Conservation (phyloP, 1,140 invertebrate genomes). For the Nixonia krombeini region DNA sequence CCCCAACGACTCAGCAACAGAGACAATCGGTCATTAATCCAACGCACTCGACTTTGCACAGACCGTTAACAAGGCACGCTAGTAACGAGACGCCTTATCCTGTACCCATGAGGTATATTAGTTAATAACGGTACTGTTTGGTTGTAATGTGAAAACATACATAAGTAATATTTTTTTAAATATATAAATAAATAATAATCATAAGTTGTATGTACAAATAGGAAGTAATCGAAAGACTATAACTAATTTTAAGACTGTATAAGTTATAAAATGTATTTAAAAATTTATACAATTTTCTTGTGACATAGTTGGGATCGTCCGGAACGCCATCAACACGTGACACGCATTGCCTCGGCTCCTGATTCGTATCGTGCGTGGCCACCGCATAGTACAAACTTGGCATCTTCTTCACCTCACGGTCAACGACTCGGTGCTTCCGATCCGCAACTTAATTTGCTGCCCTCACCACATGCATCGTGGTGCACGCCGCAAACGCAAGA, state of each 20-base stretch:
- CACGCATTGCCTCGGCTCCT: conserved; percentile 85
- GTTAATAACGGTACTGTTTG: too few species aligned
- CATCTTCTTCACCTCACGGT: conserved; percentile 63
- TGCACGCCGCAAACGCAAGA: conserved; percentile 75
- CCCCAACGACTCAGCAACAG: too few species aligned
- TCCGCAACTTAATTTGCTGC: conserved; percentile 76
- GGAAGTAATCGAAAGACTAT: too few species aligned
- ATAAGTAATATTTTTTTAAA: too few species aligned
- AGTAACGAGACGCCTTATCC: conserved; percentile 63
- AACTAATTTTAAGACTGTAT: too few species aligned
- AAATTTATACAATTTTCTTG: too few species aligned
- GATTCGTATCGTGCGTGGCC: conserved; percentile 75
- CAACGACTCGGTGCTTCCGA: conserved; percentile 76
- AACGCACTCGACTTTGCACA: conserved; percentile 54
- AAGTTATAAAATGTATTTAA: too few species aligned
- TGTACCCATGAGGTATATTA: conserved; percentile 55
- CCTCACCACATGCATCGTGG: conserved; percentile 60
- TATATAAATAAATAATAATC: too few species aligned
- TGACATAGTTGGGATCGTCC: conserved; percentile 67
- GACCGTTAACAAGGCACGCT: conserved; percentile 57
- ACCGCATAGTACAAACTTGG: conserved; percentile 52
- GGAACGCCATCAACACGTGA: conserved; percentile 73
- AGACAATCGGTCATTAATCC: conserved; percentile 47
- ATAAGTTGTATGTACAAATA: too few species aligned
- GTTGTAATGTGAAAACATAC: too few species aligned